These are phyloP conservation scores for Tryphoninae sp. DNA, from an alignment of 2,888 invertebrate genomes.

Conservation along the genomic window DNA sequence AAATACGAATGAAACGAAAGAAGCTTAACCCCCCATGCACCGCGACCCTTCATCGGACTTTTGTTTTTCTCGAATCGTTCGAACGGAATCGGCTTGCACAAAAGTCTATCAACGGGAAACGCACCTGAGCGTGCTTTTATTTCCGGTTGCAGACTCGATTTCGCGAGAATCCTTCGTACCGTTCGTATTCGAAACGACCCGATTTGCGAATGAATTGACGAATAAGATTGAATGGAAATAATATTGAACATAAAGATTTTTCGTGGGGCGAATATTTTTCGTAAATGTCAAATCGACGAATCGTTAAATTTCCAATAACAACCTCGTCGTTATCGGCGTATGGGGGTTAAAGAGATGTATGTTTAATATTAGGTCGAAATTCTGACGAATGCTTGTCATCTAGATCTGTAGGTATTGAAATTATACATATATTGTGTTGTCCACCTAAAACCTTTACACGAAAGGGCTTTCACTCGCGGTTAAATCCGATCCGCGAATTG, in stretches of 20 bases:
- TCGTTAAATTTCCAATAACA: no score
- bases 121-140: conserved; percentile 26
- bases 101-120: conserved; percentile 26
- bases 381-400: not conserved
- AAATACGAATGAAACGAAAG: conserved; percentile 14
- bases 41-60: not conserved
- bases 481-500: conserved; percentile 31
- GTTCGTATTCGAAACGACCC: not conserved
- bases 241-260: no score
- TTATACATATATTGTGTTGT: not conserved
- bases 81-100: conserved; percentile 18
- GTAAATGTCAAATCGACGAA: no score
- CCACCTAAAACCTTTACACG: conserved; percentile 7
- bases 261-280: no score
- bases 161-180: not conserved
- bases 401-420: not conserved
- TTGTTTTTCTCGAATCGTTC: conserved; percentile 29
- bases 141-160: not conserved
- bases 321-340: no score
- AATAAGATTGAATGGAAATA: no score
- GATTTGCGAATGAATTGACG: no score
- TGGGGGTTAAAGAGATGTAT: not conserved
- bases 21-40: conserved; percentile 2
- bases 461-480: conserved; percentile 52
- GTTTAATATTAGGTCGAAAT: not conserved